A percentile compares a stretch with the other conserved stretches of the same genome.
Conservation (phyloP, 2,797 vertebrate genomes). For the Petrocephalus schoutedeni region DNA sequence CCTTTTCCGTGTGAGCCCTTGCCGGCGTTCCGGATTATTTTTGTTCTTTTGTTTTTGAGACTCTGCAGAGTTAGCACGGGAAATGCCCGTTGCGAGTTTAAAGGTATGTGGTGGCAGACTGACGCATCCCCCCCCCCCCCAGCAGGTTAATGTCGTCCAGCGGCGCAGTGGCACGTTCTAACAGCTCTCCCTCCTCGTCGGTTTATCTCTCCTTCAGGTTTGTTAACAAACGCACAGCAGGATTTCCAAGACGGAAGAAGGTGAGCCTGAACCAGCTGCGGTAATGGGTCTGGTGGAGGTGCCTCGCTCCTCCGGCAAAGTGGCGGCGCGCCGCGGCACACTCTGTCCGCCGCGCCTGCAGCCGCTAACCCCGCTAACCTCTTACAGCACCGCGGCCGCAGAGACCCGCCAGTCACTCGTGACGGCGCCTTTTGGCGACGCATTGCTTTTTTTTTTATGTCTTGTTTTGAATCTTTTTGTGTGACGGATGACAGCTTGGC, state of each 20-base stretch:
- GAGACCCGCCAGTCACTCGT: neutral
- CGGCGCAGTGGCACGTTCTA: slow-evolving; percentile 57
- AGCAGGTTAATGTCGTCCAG: slow-evolving; percentile 55
- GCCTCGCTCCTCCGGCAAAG: slow-evolving; percentile 70
- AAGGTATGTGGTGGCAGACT: slow-evolving; percentile 49
- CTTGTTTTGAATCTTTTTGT: neutral
- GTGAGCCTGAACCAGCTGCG: slow-evolving; percentile 88
- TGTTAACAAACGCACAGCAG: slow-evolving; percentile 95
- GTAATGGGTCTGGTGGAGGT: slow-evolving; percentile 98
- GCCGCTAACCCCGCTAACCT: neutral
- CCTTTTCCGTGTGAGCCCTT: neutral
- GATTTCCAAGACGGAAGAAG: slow-evolving; percentile 90
- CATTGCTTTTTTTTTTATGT: neutral
- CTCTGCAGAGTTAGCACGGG: slow-evolving; percentile 19
- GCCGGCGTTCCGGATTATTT: slow-evolving; percentile 4
- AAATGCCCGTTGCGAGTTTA: slow-evolving; percentile 22
- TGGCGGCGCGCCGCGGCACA: slow-evolving; percentile 57
- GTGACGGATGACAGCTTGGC: neutral
- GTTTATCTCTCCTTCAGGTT: slow-evolving; percentile 99
- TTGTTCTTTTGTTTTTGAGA: slow-evolving; percentile 25
- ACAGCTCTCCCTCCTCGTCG: slow-evolving; percentile 97
- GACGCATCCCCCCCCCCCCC: slow-evolving; percentile 70
- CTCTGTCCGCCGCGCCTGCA: slow-evolving; percentile 59
- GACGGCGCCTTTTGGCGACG: neutral
- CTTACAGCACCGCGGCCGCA: neutral